Conservation (phyloP, 2,888 invertebrate genomes). For the Steinernema hermaphroditum region DNA sequence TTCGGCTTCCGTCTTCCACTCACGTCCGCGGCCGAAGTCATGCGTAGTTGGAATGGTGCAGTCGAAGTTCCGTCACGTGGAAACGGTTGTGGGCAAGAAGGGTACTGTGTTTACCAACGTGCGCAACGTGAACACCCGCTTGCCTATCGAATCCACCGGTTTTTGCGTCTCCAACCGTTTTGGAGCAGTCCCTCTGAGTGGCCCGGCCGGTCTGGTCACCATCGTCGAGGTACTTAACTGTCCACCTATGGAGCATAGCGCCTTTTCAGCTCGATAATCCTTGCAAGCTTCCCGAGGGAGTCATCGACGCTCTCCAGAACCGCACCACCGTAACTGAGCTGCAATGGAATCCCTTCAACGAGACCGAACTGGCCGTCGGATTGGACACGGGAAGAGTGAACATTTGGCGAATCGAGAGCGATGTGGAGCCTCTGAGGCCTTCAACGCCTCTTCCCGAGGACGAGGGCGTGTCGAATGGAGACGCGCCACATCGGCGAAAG, state of each 20-base stretch:
- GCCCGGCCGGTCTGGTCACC: slow-evolving; percentile 86
- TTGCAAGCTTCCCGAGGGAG: slow-evolving; percentile 79
- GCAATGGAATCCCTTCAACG: slow-evolving; percentile 89
- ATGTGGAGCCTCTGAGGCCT: slow-evolving; percentile 40
- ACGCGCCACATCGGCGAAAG: background rate
- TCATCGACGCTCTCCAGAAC: slow-evolving; percentile 84
- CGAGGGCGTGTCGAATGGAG: slow-evolving; percentile 36
- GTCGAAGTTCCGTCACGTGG: slow-evolving; percentile 61
- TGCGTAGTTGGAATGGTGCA: slow-evolving; percentile 58
- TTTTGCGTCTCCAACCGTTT: slow-evolving; percentile 77
- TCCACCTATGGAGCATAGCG: background rate
- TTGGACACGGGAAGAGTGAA: slow-evolving; percentile 81
- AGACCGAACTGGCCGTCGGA: slow-evolving; percentile 78
- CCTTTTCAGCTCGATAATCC: slow-evolving; percentile 73
- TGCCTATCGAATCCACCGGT: slow-evolving; percentile 58
- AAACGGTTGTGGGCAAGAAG: slow-evolving; percentile 41
- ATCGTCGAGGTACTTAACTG: slow-evolving; percentile 74
- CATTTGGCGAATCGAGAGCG: slow-evolving; percentile 79
- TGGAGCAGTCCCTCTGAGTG: slow-evolving; percentile 85
- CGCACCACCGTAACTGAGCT: slow-evolving; percentile 79
- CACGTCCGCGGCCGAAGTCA: slow-evolving; percentile 36
- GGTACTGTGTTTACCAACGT: slow-evolving; percentile 50
- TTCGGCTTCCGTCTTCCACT: slow-evolving; percentile 5
- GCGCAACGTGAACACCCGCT: slow-evolving; percentile 60
- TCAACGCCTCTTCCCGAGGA: slow-evolving; percentile 38